These are phyloP conservation scores for Tipula confusa DNA, from an alignment of 2,888 invertebrate species.

Conservation along the genomic window DNA sequence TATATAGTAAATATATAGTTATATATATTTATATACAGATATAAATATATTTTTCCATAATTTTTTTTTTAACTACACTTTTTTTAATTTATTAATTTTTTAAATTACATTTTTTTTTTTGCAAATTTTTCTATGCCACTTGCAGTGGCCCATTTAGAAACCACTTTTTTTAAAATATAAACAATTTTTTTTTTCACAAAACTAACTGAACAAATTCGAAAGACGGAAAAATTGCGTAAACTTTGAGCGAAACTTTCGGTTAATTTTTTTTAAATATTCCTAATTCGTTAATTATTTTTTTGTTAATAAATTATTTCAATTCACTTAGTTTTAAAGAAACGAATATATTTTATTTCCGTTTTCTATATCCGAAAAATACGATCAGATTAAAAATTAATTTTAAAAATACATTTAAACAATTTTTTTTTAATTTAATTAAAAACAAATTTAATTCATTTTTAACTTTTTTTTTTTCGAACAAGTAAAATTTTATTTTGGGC, in stretches of 20 bases:
- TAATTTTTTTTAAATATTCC: neutral
- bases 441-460: neutral
- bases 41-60: neutral
- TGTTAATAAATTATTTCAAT: neutral
- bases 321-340: neutral
- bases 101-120: neutral
- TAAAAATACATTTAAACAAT: neutral
- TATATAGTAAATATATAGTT: too few species aligned
- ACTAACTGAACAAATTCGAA: neutral
- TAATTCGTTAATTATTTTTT: neutral
- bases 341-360: neutral
- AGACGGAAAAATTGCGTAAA: neutral
- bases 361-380: neutral
- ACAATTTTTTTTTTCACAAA: slow-evolving; percentile 12
- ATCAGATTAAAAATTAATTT: neutral
- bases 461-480: neutral
- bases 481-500: slow-evolving; percentile 13
- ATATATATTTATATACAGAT: too few species aligned
- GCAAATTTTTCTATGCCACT: slow-evolving; percentile 38
- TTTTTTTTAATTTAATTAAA: neutral
- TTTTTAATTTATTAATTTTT: neutral
- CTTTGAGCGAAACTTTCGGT: neutral
- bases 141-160: slow-evolving; percentile 40
- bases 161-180: neutral
- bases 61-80: neutral